phyloP scores from a whole-genome alignment of 2,888 invertebrate species.

The Tenthredo distinguenda region DNA sequence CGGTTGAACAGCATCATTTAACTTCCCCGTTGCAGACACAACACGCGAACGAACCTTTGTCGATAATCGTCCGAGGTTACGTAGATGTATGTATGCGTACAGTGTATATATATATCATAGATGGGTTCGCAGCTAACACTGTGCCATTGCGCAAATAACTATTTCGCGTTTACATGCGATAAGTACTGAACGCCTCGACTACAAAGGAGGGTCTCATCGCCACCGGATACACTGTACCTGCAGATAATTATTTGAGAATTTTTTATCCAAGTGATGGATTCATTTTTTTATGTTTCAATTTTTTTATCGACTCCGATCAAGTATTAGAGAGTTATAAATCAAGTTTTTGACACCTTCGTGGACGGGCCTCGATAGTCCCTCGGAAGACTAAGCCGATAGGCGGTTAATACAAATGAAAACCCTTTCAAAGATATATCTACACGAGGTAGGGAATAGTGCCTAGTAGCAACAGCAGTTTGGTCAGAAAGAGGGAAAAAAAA shows the following conservation, averaged over 20 bases:
- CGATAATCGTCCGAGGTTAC: slow-evolving; percentile 3
- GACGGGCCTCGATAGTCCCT: neutral
- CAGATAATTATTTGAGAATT: neutral
- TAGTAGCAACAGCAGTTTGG: neutral
- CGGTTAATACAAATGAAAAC: slow-evolving; percentile 26
- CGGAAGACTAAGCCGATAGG: neutral
- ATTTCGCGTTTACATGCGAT: slow-evolving; percentile 2
- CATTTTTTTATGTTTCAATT: neutral
- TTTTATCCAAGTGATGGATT: neutral
- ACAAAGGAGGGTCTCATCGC: neutral
- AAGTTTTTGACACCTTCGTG: slow-evolving; percentile 1
- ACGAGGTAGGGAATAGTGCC: neutral
- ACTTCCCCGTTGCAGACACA: neutral
- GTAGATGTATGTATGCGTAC: neutral
- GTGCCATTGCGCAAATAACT: neutral
- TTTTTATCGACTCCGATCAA: neutral
- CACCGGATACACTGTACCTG: neutral
- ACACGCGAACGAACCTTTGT: neutral
- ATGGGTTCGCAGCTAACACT: no score
- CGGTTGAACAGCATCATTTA: neutral
- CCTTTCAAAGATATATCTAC: neutral
- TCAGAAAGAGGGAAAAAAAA: neutral
- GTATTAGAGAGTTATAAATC: slow-evolving; percentile 2
- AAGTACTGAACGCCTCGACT: neutral
- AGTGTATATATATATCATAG: neutral